These are phyloP conservation scores for Myoxocephalus aenaeus DNA, from an alignment of 2,797 vertebrate species.

Conservation along the genomic window DNA sequence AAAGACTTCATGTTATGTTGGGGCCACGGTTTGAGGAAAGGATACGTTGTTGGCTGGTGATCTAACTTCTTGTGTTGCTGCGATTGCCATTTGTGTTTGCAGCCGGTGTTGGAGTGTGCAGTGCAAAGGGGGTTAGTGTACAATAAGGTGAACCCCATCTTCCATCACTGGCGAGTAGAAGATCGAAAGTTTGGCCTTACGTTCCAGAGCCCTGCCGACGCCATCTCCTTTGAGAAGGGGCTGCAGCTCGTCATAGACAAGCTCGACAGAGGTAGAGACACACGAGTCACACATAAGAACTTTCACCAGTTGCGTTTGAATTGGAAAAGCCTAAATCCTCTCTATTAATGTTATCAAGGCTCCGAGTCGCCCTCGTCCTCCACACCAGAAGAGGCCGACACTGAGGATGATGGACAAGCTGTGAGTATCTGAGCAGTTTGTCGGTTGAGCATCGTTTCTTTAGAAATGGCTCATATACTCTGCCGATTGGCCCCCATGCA, in stretches of 20 bases:
- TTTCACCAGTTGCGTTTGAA: not conserved
- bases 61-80: slow-evolving; percentile 37
- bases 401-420: slow-evolving; percentile 86
- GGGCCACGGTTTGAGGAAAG: slow-evolving; percentile 7
- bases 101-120: slow-evolving; percentile 92
- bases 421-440: slow-evolving; percentile 75
- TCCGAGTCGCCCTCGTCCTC: slow-evolving; percentile 86
- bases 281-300: not conserved
- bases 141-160: slow-evolving; percentile 96
- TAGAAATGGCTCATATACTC: not conserved
- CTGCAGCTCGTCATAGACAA: slow-evolving; percentile 89
- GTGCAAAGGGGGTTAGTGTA: slow-evolving; percentile 91
- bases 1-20: slow-evolving; percentile 40
- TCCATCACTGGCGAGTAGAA: slow-evolving; percentile 95
- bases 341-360: slow-evolving; percentile 64
- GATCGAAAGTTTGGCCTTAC: slow-evolving; percentile 94
- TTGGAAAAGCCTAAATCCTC: slow-evolving; percentile 13
- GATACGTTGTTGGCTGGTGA: not conserved
- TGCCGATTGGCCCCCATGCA: not conserved
- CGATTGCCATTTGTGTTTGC: slow-evolving; percentile 50
- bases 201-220: slow-evolving; percentile 94
- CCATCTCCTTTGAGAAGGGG: slow-evolving; percentile 91
- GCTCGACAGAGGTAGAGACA: slow-evolving; percentile 87
- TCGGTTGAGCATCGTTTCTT: not conserved
- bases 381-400: slow-evolving; percentile 86